Conservation (phyloP, 2,113 vertebrate species). For the Ophthalmolycus amberensis region DNA sequence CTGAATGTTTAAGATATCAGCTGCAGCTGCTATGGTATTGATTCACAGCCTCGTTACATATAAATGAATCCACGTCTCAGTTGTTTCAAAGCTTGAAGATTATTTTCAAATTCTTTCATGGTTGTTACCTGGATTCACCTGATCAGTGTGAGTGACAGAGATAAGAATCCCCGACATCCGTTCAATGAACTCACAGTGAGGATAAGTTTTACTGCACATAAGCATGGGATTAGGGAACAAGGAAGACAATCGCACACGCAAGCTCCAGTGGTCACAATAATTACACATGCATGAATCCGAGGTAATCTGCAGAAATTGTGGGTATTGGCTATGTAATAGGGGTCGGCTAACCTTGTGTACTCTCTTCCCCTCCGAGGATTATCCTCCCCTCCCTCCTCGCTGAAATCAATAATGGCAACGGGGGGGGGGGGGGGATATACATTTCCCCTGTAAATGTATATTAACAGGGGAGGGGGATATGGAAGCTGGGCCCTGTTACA, state of each 20-base stretch:
- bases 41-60: conserved; percentile 7
- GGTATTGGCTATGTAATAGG: conserved; percentile 31
- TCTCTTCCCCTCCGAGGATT: not conserved
- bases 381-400: not conserved
- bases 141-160: not conserved
- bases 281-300: conserved; percentile 5
- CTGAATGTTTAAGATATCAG: conserved; percentile 33
- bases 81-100: not conserved
- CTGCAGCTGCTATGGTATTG: conserved; percentile 12
- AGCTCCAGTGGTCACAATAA: conserved; percentile 2
- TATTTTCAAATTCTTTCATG: not conserved
- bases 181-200: not conserved
- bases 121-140: conserved; percentile 1
- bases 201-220: conserved; percentile 5
- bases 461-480: conserved; percentile 16
- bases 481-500: not conserved
- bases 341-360: conserved; percentile 7
- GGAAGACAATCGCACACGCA: conserved; percentile 30
- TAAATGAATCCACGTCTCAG: conserved; percentile 8
- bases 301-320: conserved; percentile 20
- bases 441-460: not conserved
- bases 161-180: not conserved
- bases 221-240: conserved; percentile 28
- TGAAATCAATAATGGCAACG: conserved; percentile 49
- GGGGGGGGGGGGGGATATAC: not conserved